These are phyloP conservation scores for Drosophila antonietae DNA, from an alignment of 2,888 invertebrate genomes.

Conservation along the genomic window DNA sequence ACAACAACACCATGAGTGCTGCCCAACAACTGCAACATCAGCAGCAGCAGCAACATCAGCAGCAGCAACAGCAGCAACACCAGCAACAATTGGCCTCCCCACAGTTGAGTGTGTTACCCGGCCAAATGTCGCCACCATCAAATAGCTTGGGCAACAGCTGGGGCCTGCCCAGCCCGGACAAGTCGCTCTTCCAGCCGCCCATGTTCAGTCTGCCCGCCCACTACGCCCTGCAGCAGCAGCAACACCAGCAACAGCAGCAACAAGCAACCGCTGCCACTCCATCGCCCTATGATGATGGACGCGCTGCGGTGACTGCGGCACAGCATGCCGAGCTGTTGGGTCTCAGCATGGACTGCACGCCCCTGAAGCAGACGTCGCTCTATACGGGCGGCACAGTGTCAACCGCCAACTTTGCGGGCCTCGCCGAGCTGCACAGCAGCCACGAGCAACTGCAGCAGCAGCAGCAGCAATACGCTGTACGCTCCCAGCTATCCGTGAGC, in stretches of 20 bases:
- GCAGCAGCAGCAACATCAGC: constrained; percentile 60
- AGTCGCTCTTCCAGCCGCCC: constrained; percentile 88
- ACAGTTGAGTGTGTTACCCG: constrained; percentile 83
- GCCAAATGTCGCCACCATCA: constrained; percentile 86
- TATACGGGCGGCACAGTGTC: constrained; percentile 86
- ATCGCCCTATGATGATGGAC: constrained; percentile 84
- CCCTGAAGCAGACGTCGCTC: constrained; percentile 87
- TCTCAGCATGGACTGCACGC: constrained; percentile 87
- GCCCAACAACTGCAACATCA: constrained; percentile 43
- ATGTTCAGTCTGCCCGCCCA: constrained; percentile 87
- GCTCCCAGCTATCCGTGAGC: constrained; percentile 85
- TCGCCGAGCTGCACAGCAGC: constrained; percentile 85
- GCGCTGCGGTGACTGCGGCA: constrained; percentile 72
- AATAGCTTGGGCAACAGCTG: constrained; percentile 88
- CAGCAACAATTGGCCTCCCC: constrained; percentile 83
- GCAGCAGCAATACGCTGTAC: constrained; percentile 82
- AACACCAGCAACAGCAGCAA: constrained; percentile 83
- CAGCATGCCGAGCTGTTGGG: constrained; percentile 87
- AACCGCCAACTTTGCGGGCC: constrained; percentile 85
- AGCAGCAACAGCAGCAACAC: constrained; percentile 72
- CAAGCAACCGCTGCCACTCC: constrained; percentile 82
- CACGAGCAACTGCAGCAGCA: constrained; percentile 85
- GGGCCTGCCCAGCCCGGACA: constrained; percentile 89
- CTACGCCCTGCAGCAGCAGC: constrained; percentile 80
- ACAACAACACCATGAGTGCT: constrained; percentile 80